Percentiles rank a stretch among this genome's conserved stretches.
These are phyloP conservation scores for Thinocorus orbignyianus DNA, from an alignment of 2,113 vertebrate genomes.

Conservation along the genomic window DNA sequence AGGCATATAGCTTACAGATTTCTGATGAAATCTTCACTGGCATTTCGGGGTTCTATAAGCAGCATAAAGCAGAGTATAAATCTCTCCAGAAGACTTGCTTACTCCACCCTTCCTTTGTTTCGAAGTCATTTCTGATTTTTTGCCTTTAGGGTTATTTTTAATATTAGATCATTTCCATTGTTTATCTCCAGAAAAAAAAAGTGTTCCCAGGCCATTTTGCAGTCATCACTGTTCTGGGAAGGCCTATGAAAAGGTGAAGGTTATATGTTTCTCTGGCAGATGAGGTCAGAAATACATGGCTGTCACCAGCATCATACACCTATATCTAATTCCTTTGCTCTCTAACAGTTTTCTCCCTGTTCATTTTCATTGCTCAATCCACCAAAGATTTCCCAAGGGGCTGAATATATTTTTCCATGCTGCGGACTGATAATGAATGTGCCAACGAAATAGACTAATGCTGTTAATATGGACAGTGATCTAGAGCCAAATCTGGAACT, in stretches of 20 bases:
- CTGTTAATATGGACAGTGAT: not conserved
- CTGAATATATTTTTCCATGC: not conserved
- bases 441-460: not conserved
- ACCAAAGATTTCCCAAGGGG: not conserved
- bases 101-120: constrained; percentile 62
- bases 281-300: not conserved
- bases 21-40: not conserved
- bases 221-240: not conserved
- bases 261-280: not conserved
- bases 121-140: not conserved
- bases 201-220: constrained; percentile 15
- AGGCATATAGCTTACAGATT: not conserved
- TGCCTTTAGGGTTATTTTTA: constrained; percentile 38
- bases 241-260: not conserved
- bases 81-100: not conserved
- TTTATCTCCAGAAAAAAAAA: constrained; percentile 45
- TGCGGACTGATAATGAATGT: not conserved
- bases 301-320: not conserved
- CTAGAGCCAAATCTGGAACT: not conserved
- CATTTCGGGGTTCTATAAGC: not conserved
- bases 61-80: not conserved
- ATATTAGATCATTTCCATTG: constrained; percentile 42
- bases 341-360: not conserved
- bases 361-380: not conserved
- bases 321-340: not conserved